phyloP scores from a whole-genome alignment of 2,888 invertebrate genomes.

The Xylota sylvarum region DNA sequence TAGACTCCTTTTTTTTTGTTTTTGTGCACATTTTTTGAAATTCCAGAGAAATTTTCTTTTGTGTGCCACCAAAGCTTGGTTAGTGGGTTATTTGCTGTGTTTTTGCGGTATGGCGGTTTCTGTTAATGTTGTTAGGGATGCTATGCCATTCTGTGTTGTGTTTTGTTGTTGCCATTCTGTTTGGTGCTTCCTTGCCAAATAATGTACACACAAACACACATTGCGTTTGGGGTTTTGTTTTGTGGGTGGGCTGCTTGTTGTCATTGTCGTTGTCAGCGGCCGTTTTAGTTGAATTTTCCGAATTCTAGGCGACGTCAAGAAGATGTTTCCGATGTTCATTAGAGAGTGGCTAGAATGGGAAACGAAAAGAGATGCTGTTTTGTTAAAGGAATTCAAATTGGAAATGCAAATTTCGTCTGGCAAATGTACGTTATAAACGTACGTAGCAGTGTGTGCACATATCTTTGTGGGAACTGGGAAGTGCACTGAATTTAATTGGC shows the following conservation, averaged over 20 bases:
- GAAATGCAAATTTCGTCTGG: slow-evolving; percentile 67
- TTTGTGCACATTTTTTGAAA: slow-evolving; percentile 30
- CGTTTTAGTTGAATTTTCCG: slow-evolving; percentile 74
- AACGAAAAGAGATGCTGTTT: slow-evolving; percentile 47
- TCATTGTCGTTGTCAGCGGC: slow-evolving; percentile 76
- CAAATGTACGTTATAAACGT: slow-evolving; percentile 19
- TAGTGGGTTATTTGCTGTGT: slow-evolving; percentile 77
- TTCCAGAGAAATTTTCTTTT: slow-evolving; percentile 75
- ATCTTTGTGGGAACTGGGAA: slow-evolving; percentile 34
- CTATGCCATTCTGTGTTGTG: slow-evolving; percentile 65
- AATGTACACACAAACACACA: slow-evolving; percentile 61
- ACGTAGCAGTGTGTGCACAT: slow-evolving; percentile 20
- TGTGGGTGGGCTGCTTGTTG: slow-evolving; percentile 64
- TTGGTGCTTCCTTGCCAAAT: slow-evolving; percentile 67
- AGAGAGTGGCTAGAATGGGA: slow-evolving; percentile 66
- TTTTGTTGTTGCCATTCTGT: slow-evolving; percentile 70
- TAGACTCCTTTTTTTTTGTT: slow-evolving; percentile 30
- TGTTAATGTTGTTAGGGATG: slow-evolving; percentile 76
- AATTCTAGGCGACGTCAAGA: slow-evolving; percentile 74
- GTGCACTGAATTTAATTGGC: slow-evolving; percentile 63
- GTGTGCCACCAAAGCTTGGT: slow-evolving; percentile 74
- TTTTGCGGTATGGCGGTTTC: slow-evolving; percentile 76
- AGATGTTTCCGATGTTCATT: slow-evolving; percentile 75
- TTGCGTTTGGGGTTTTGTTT: slow-evolving; percentile 63
- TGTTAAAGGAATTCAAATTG: slow-evolving; percentile 69